These are phyloP conservation scores for Aplochiton taeniatus DNA, from an alignment of 2,797 vertebrate species.

Conservation along the genomic window DNA sequence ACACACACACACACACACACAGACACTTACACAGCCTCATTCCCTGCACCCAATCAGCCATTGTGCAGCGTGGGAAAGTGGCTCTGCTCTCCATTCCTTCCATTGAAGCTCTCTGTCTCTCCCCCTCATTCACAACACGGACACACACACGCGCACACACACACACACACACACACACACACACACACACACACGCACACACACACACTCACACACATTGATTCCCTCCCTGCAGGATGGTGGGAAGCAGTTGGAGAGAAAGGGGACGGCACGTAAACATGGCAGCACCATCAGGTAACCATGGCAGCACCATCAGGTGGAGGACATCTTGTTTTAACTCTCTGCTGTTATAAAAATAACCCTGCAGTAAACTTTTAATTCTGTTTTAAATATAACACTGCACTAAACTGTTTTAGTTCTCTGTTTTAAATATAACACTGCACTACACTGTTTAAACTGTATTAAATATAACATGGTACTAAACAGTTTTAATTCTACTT, in stretches of 20 bases:
- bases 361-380: no score
- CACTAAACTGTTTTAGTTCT: no score
- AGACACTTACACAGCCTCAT: background rate
- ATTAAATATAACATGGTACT: no score
- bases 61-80: conserved; percentile 13
- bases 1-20: background rate
- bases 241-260: conserved; percentile 62
- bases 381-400: no score
- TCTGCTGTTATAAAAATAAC: no score
- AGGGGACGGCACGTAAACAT: conserved; percentile 62
- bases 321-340: no score
- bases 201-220: background rate
- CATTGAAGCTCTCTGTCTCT: conserved; percentile 8
- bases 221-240: conserved; percentile 52
- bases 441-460: no score
- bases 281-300: conserved; percentile 44
- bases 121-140: conserved; percentile 10
- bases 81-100: no score
- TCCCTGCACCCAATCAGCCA: conserved; percentile 1
- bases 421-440: no score
- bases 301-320: no score
- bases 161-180: conserved; percentile 5
- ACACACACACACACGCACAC: conserved; percentile 1
- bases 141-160: conserved; percentile 21
- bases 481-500: no score